Conservation (phyloP, 2,113 vertebrate genomes). For the Cephalopholis sonnerati region DNA sequence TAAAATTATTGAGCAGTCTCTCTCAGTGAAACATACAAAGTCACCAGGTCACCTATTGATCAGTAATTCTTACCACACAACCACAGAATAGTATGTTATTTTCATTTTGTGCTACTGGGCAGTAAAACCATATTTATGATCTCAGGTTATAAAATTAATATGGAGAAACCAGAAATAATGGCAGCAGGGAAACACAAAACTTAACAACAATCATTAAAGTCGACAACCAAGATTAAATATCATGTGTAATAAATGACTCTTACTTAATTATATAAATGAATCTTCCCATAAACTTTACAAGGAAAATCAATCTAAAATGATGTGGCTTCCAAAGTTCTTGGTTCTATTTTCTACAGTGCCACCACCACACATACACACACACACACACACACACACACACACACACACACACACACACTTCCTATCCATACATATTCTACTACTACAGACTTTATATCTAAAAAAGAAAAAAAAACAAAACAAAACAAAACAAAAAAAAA, state of each 20-base stretch:
- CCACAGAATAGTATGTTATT: neutral
- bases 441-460: too few species aligned
- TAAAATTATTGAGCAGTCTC: neutral
- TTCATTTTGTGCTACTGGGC: neutral
- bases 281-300: neutral
- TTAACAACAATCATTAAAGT: conserved; percentile 1
- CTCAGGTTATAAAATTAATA: neutral
- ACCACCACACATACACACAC: too few species aligned
- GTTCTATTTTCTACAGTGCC: too few species aligned
- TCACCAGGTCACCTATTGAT: neutral
- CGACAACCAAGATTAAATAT: neutral
- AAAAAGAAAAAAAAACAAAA: too few species aligned
- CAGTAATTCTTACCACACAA: neutral
- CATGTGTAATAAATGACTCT: too few species aligned
- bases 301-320: too few species aligned
- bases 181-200: neutral
- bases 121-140: neutral
- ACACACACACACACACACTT: too few species aligned
- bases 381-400: too few species aligned
- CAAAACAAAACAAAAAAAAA: too few species aligned
- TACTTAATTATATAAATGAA: neutral
- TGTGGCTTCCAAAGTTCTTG: too few species aligned
- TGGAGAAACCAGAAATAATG: neutral
- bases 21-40: neutral
- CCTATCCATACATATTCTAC: too few species aligned